Base-by-base conservation (phyloP, 2,797 vertebrate genomes). In the Echeneis naucrates region DNA sequence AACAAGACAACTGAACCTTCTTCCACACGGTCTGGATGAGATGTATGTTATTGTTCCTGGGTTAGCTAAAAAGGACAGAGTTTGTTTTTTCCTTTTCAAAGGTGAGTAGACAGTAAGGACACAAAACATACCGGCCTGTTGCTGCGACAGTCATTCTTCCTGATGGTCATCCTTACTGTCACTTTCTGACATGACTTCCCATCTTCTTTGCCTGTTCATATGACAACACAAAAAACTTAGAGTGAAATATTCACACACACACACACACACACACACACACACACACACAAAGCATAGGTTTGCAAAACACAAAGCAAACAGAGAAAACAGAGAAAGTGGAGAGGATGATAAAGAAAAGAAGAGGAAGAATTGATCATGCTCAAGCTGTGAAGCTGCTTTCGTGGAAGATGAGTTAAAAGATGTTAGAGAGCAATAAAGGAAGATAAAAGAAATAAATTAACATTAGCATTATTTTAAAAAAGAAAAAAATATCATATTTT, bases 101-200 rank as follows among this genome's bases (percentile, higher is more conserved):
- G n/a, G n/a, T n/a, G n/a, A n/a, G n/a, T n/a, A n/a, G 30, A 2
- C 33, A 37, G 3, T 19, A 21, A 8, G 9, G n/a, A 21, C 44
- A 42, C 27, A 8, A 10, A 51, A 51, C 96, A 74, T 88, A 99
- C 98, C 14, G 98, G 98, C 37, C 95, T 96, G 92, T 97, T 97
- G 89, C 97, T 99, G 84, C 98, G 95, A 84, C 98, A 99, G 86
- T 99, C 97, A 0, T 97, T 98, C 92, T 99, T 99, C 85, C 98
- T 95, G 88, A 99, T 98, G 2, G 98, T 99, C 98, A 99, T 99
- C 84, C 98, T 94, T 74, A 99, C 97, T 0, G 97, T 97, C 88
- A 99, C 98, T 85, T 97, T 98, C 92, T 98, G 98, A 91, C 98
- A 99, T 8, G 97, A 98, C 86, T 98, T 98, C 42, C 97, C 98